Conservation (phyloP, 2,113 vertebrate genomes). For the Tympanuchus pallidicinctus region DNA sequence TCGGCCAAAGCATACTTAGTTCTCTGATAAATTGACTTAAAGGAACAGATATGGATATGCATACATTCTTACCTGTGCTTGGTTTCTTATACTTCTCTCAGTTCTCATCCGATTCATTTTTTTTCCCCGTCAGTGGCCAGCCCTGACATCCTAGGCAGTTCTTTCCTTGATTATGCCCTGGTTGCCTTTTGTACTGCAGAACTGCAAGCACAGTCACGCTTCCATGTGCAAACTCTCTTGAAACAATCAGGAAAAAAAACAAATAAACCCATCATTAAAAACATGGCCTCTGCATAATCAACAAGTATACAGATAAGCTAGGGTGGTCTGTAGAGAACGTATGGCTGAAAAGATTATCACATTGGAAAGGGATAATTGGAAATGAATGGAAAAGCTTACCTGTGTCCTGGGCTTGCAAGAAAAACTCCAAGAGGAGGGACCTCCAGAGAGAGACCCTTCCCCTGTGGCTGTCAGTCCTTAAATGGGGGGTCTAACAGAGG, state of each 20-base stretch:
- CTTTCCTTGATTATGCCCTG: fast-evolving
- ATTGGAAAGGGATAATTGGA: no score
- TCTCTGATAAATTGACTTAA: not conserved
- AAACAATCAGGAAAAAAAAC: not conserved
- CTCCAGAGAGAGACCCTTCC: no score
- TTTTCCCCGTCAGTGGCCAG: not conserved
- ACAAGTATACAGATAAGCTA: no score
- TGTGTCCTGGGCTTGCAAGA: no score
- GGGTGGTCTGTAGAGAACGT: no score
- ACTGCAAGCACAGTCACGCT: not conserved
- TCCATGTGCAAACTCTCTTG: not conserved
- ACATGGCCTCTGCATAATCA: not conserved
- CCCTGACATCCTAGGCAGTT: not conserved
- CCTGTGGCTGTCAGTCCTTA: no score
- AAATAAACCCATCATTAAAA: not conserved
- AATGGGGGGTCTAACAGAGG: no score
- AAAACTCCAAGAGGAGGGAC: no score
- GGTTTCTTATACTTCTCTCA: not conserved
- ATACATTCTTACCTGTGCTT: not conserved
- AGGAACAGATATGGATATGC: not conserved
- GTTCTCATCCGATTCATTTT: not conserved
- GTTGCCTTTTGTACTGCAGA: not conserved
- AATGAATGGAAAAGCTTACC: no score
- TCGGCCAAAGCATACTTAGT: not conserved
- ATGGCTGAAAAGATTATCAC: no score